phyloP scores from a whole-genome alignment of 1,140 invertebrate genomes.

The Drosophila sulfurigaster region DNA sequence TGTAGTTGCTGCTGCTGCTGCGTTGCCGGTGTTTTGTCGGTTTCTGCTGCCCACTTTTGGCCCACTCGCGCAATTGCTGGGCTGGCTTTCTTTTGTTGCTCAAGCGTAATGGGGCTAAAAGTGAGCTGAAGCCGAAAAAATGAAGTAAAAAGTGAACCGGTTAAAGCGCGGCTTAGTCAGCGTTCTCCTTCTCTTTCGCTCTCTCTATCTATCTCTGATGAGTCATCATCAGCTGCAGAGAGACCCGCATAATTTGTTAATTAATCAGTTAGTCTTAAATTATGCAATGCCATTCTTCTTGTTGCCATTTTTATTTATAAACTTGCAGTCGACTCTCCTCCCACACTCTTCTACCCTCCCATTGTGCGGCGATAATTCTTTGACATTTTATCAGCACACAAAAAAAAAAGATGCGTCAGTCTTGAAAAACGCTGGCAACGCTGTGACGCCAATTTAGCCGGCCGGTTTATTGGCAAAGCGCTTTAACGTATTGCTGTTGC shows the following conservation, averaged over 20 bases:
- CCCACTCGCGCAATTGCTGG: constrained; percentile 72
- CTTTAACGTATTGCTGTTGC: constrained; percentile 25
- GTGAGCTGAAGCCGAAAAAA: constrained; percentile 75
- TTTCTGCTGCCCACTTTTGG: constrained; percentile 70
- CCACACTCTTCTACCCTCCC: background rate
- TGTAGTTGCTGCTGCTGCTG: constrained; percentile 38
- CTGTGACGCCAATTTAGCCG: constrained; percentile 40
- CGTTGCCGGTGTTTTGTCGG: constrained; percentile 44
- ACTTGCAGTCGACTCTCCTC: constrained; percentile 15
- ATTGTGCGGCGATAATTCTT: constrained; percentile 32
- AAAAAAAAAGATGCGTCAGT: constrained; percentile 26
- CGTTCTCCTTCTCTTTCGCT: constrained; percentile 7
- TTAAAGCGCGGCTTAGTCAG: constrained; percentile 53
- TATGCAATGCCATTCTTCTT: constrained; percentile 45
- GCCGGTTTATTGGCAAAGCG: constrained; percentile 34
- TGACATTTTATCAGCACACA: constrained; percentile 56
- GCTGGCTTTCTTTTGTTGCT: constrained; percentile 72
- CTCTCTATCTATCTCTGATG: constrained; percentile 23
- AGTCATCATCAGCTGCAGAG: constrained; percentile 36
- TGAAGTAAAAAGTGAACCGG: constrained; percentile 45
- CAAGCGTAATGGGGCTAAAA: constrained; percentile 82
- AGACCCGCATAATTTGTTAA: constrained; percentile 32
- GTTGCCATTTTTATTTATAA: constrained; percentile 41
- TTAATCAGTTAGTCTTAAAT: constrained; percentile 47
- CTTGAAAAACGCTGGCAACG: constrained; percentile 35